phyloP scores from a whole-genome alignment of 2,888 invertebrate genomes.

The Eupithecia centaureata region DNA sequence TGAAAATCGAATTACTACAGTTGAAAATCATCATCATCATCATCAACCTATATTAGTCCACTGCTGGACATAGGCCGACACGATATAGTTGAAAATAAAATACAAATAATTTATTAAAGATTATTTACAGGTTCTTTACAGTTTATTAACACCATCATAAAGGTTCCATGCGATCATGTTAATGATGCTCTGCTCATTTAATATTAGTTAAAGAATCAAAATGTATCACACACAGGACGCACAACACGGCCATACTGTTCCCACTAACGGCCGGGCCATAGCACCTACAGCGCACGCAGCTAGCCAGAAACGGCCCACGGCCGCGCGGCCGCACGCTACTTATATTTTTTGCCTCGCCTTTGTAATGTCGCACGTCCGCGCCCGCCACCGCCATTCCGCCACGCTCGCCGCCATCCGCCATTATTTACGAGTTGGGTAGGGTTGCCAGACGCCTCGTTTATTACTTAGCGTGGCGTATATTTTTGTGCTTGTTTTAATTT shows the following conservation, averaged over 20 bases:
- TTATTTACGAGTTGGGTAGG: conserved; percentile 35
- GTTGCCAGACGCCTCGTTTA: conserved; percentile 21
- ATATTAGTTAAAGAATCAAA: neutral
- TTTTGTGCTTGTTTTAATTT: conserved; percentile 13
- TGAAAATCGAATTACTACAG: no score
- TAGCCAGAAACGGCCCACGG: conserved; percentile 30
- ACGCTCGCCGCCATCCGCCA: conserved; percentile 44
- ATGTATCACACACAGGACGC: neutral
- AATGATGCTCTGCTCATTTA: no score
- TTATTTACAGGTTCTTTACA: no score
- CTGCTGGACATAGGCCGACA: no score
- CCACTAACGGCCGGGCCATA: neutral
- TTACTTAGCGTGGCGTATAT: conserved; percentile 13
- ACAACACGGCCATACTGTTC: neutral
- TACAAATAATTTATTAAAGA: no score
- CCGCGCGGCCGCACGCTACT: conserved; percentile 49
- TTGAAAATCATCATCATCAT: no score
- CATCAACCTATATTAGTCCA: no score
- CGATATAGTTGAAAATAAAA: no score
- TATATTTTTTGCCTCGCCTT: conserved; percentile 74
- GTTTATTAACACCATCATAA: no score
- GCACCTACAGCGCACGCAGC: conserved; percentile 7
- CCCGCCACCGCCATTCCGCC: conserved; percentile 50
- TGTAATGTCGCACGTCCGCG: conserved; percentile 68
- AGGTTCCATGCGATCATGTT: neutral